These are phyloP conservation scores for Cynodonichthys magdalenae DNA, from an alignment of 2,797 vertebrate genomes.

Conservation along the genomic window DNA sequence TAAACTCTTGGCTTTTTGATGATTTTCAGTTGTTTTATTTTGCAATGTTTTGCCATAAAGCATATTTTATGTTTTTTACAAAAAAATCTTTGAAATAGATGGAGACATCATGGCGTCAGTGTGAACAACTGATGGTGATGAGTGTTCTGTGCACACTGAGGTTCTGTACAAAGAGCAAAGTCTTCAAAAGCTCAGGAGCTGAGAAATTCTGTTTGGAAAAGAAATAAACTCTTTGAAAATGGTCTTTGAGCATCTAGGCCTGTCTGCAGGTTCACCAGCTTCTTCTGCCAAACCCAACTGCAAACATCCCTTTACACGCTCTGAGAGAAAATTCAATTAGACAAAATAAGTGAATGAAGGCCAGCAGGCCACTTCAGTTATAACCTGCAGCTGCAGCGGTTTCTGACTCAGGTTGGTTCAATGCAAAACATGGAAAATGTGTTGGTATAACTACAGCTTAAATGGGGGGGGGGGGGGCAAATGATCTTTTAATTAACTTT, in stretches of 20 bases:
- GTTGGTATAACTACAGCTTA: too few species aligned
- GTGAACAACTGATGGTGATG: conserved; percentile 34
- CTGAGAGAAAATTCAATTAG: conserved; percentile 69
- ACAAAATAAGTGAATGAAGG: conserved; percentile 70
- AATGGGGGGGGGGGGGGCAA: too few species aligned
- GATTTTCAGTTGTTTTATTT: background rate
- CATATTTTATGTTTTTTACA: background rate
- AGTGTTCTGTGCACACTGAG: background rate
- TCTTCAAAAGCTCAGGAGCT: conserved; percentile 21
- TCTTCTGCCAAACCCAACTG: conserved; percentile 63
- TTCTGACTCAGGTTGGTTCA: conserved; percentile 12
- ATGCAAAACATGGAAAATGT: conserved; percentile 19
- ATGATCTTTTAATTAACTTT: too few species aligned
- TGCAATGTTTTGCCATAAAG: background rate
- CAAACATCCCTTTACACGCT: conserved; percentile 55
- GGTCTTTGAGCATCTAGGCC: conserved; percentile 62
- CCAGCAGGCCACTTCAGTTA: conserved; percentile 41
- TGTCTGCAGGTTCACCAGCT: conserved; percentile 48
- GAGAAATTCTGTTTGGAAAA: conserved; percentile 39
- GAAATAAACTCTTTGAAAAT: conserved; percentile 60
- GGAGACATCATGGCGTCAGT: background rate
- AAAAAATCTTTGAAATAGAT: background rate
- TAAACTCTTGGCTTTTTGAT: background rate
- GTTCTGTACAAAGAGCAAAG: conserved; percentile 14
- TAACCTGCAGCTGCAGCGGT: conserved; percentile 38